Evolutionary conservation across 2,113 vertebrate species (phyloP).

Genomic region (Psilopsiagon aymara): DNA sequence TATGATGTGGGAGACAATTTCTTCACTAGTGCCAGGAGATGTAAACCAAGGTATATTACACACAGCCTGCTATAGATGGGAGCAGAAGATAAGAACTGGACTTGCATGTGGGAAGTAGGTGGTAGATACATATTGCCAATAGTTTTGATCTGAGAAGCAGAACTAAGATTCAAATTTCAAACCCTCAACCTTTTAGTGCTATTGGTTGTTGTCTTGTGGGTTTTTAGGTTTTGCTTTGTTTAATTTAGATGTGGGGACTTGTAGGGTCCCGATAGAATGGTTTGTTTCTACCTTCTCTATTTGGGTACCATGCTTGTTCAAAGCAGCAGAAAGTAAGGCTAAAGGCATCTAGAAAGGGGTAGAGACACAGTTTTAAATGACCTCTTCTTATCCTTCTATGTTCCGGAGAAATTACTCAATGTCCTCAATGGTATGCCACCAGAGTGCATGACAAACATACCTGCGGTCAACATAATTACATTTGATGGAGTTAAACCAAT

Average conservation of each 20-base stretch:
- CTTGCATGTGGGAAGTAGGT: not conserved
- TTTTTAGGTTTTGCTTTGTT: not conserved
- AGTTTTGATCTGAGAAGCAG: not conserved
- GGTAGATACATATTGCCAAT: not conserved
- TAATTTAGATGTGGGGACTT: not conserved
- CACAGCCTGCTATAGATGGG: not conserved
- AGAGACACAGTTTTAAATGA: not conserved
- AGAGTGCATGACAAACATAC: slow-evolving; percentile 21
- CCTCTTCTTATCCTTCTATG: not conserved
- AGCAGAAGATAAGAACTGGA: not conserved
- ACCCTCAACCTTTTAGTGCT: not conserved
- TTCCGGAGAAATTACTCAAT: not conserved
- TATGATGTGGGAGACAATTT: not conserved
- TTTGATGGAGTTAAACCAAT: slow-evolving; percentile 39
- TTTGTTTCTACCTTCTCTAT: not conserved
- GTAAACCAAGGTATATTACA: not conserved
- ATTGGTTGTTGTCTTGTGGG: no score
- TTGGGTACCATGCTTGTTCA: rapidly evolving
- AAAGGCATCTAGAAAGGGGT: not conserved
- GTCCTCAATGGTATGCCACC: not conserved
- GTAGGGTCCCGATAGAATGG: not conserved
- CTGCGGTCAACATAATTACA: not conserved
- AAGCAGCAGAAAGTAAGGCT: not conserved
- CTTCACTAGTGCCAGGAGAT: not conserved
- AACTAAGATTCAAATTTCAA: not conserved